Conservation (phyloP, 2,888 invertebrate genomes). For the Syrphus vitripennis region DNA sequence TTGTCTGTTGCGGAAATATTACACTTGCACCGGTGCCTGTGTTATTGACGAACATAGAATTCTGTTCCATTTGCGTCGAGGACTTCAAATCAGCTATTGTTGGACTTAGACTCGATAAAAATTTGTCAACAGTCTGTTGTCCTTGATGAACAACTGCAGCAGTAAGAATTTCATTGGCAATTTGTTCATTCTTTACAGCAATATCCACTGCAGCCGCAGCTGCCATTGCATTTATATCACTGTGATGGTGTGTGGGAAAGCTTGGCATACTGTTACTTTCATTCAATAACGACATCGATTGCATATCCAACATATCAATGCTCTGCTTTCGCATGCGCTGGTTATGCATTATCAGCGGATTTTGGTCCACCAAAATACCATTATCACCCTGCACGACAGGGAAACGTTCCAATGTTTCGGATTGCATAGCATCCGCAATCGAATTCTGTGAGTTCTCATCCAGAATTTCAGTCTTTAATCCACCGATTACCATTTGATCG, state of each 20-base stretch:
- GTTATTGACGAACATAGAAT: conserved; percentile 60
- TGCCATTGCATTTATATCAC: conserved; percentile 72
- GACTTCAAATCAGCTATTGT: conserved; percentile 74
- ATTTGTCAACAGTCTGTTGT: conserved; percentile 84
- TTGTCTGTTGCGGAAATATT: conserved; percentile 48
- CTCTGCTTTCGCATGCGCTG: conserved; percentile 77
- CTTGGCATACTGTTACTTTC: conserved; percentile 77
- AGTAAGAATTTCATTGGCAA: conserved; percentile 80
- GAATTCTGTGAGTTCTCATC: conserved; percentile 87
- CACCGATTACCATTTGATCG: conserved; percentile 80
- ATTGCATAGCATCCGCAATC: conserved; percentile 75
- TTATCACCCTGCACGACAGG: conserved; percentile 75
- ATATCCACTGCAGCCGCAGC: conserved; percentile 77
- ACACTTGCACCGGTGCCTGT: conserved; percentile 53
- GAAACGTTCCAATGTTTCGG: conserved; percentile 79
- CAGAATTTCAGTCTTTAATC: conserved; percentile 86
- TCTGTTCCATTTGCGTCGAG: conserved; percentile 61
- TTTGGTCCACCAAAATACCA: conserved; percentile 77
- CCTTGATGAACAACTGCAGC: conserved; percentile 82
- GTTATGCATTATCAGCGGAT: conserved; percentile 71
- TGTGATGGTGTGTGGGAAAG: conserved; percentile 75
- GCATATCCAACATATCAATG: conserved; percentile 74
- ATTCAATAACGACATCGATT: conserved; percentile 75
- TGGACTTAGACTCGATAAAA: conserved; percentile 82
- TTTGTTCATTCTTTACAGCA: conserved; percentile 83